phyloP scores from a whole-genome alignment of 2,797 vertebrate genomes.

The Sebastes melanostomus region DNA sequence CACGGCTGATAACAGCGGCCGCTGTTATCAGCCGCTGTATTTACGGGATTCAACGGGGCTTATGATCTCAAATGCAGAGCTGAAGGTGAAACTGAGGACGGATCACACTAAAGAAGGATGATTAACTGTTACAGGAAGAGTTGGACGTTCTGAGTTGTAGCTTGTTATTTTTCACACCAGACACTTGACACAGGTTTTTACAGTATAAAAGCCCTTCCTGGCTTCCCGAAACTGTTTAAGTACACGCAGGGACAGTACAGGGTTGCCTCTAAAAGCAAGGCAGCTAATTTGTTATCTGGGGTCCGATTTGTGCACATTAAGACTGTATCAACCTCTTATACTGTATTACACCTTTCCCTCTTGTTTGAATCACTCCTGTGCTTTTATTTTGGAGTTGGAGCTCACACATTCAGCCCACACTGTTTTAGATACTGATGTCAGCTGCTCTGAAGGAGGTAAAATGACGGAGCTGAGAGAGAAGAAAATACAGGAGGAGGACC shows the following conservation, averaged over 20 bases:
- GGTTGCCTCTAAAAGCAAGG: background rate
- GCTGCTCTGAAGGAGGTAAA: constrained; percentile 43
- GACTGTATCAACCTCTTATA: background rate
- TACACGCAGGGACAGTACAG: background rate
- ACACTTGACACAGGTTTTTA: constrained; percentile 2
- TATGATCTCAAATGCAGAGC: background rate
- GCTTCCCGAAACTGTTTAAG: background rate
- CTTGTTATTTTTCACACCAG: constrained; percentile 34
- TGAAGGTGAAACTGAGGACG: constrained; percentile 26
- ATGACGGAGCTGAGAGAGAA: constrained; percentile 7
- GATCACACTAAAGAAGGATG: constrained; percentile 14
- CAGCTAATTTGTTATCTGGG: background rate
- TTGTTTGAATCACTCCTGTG: constrained; percentile 6
- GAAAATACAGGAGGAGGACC: background rate
- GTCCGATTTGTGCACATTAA: background rate
- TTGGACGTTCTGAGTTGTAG: constrained; percentile 33
- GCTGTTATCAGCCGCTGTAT: background rate
- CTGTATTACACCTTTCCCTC: constrained; percentile 11
- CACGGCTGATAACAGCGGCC: background rate
- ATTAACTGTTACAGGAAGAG: constrained; percentile 42
- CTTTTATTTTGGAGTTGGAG: constrained; percentile 23
- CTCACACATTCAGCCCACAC: constrained; percentile 54
- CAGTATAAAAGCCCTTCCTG: background rate
- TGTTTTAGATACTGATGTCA: constrained; percentile 32
- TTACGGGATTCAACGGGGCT: constrained; percentile 7